These are phyloP conservation scores for Colius striatus DNA, from an alignment of 2,113 vertebrate genomes.

Conservation along the genomic window DNA sequence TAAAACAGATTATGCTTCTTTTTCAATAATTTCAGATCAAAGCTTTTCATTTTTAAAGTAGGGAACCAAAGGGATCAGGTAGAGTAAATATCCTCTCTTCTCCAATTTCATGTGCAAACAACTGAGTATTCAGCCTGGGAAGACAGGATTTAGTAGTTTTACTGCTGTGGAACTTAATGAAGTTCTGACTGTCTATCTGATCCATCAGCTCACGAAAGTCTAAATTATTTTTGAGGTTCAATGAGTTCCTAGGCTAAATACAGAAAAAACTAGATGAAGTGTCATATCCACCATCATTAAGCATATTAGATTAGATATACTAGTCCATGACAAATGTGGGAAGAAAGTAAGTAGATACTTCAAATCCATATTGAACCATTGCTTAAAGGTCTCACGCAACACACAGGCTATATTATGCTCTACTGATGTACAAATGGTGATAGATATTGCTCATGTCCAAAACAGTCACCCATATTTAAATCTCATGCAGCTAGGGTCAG, in stretches of 20 bases:
- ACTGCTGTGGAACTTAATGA: not conserved
- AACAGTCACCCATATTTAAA: not conserved
- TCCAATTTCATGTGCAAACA: conserved; percentile 43
- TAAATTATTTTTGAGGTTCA: not conserved
- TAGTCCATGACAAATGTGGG: not conserved
- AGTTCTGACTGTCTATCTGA: not conserved
- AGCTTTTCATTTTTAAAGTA: conserved; percentile 4
- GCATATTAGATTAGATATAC: not conserved
- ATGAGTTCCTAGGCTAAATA: not conserved
- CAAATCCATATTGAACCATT: not conserved
- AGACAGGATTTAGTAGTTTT: not conserved
- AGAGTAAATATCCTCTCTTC: conserved; percentile 18
- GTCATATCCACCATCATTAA: not conserved
- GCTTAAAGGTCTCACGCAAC: not conserved
- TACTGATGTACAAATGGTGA: not conserved
- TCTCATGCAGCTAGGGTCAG: not conserved
- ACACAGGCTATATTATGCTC: not conserved
- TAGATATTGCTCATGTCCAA: not conserved
- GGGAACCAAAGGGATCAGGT: not conserved
- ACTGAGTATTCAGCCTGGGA: not conserved
- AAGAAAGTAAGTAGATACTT: not conserved
- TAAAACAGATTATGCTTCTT: not conserved
- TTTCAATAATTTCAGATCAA: conserved; percentile 32
- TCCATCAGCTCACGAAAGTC: not conserved
- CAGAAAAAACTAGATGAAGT: not conserved